phyloP scores from a whole-genome alignment of 2,888 invertebrate genomes.

The Drosophila pullipes region DNA sequence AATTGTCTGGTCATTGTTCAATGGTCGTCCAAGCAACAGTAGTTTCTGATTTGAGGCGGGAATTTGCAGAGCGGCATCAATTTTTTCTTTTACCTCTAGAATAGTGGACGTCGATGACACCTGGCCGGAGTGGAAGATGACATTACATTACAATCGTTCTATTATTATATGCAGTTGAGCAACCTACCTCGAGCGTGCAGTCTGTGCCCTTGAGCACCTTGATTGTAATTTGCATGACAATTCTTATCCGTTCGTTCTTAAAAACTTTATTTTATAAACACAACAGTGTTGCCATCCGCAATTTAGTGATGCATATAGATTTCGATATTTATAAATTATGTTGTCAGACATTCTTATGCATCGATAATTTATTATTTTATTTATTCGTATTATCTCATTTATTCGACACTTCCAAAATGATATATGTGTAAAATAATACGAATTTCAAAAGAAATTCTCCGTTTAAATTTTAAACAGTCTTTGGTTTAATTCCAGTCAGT shows the following conservation, averaged over 20 bases:
- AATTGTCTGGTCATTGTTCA: constrained; percentile 90
- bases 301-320: constrained; percentile 33
- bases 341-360: background rate
- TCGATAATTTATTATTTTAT: constrained; percentile 15
- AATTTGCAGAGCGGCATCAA: constrained; percentile 88
- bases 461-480: background rate
- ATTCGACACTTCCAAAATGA: background rate
- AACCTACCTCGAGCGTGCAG: constrained; percentile 88
- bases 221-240: constrained; percentile 89
- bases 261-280: constrained; percentile 51
- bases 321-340: constrained; percentile 26
- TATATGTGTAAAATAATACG: background rate
- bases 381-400: background rate
- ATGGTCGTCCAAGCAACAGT: constrained; percentile 89
- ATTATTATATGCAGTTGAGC: background rate
- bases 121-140: constrained; percentile 74
- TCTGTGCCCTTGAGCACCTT: constrained; percentile 91
- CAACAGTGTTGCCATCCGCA: constrained; percentile 52
- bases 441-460: background rate
- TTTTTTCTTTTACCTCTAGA: constrained; percentile 89
- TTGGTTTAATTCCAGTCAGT: background rate
- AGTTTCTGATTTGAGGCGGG: constrained; percentile 90
- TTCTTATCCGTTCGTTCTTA: constrained; percentile 8
- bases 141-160: background rate
- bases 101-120: constrained; percentile 88